Evolutionary conservation across 1,140 invertebrate genomes (phyloP), one percentile per base, ranked within the genome.

Genomic region (Thereuonema tuberculata): DNA sequence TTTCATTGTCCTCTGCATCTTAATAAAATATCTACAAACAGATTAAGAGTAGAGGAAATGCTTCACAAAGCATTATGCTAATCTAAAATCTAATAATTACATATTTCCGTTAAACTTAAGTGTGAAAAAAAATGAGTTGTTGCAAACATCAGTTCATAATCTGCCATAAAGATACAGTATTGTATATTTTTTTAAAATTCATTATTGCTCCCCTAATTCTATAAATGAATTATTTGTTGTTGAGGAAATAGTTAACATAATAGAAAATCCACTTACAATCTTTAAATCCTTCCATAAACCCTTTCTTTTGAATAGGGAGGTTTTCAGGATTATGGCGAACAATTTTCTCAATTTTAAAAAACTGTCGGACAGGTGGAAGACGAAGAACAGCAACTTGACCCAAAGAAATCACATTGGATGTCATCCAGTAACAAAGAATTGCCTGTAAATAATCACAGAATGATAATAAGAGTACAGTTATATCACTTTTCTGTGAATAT

Each of bases 401-500:
- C 3, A 98, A 67, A 0, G 93, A 94, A 60, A 95, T 82, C n/a
- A 86, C 76, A 71, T 98, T 98, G 58, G 82, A 87, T 26, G 85
- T 83, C 28, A 81, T 76, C 94, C 94, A 98, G 70, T 98, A 98
- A 43, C 84, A 83, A 24, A 93, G 75, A 67, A 98, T 83, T 17
- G 86, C 90, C 83, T 84, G 65, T n/a, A 73, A 71, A 17, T 54
- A 43, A 21, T 26, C 27, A 43, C 20, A 26, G 15, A 49, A 28
- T 2, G 53, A 15, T 21, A 27, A 43, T 1, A 59, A n/a, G 9
- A 12, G 9, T 43, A 43, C 37, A 43, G 37, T 43, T 43, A 43
- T 12, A 43, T 43, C n/a, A 43, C 9, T 43, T 43, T 43, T 43
- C 9, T 12, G 37, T 43, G 9, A 43, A 12, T n/a, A 9, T 43